Evolutionary conservation across 2,113 vertebrate species (phyloP).

Genomic region (Myxocyprinus asiaticus): DNA sequence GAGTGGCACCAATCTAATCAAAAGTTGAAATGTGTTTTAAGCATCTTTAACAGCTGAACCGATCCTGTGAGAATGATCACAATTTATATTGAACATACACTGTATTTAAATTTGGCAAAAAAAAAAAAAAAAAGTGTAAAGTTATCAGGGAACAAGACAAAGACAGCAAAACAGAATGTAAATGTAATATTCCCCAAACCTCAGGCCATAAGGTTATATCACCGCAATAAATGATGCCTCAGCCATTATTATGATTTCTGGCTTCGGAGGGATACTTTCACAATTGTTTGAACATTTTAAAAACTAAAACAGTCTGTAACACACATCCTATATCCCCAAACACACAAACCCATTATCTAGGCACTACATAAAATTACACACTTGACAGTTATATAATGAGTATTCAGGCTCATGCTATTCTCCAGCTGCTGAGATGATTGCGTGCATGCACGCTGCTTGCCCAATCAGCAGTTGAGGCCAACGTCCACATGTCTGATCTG

Average conservation of each 20-base stretch:
- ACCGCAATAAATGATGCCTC: conserved; percentile 36
- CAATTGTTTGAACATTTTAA: conserved; percentile 23
- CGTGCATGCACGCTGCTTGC: background rate
- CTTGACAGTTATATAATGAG: conserved; percentile 41
- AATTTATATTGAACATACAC: conserved; percentile 8
- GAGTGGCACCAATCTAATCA: background rate
- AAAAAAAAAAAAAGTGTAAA: background rate
- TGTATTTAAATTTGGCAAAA: conserved; percentile 5
- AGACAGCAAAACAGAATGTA: conserved; percentile 10
- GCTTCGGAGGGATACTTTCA: conserved; percentile 16
- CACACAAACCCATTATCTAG: conserved; percentile 30
- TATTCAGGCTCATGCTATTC: conserved; percentile 38
- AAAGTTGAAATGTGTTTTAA: background rate
- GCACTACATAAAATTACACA: conserved; percentile 40
- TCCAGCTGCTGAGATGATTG: conserved; percentile 43
- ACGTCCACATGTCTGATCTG: conserved; percentile 15
- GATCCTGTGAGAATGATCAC: background rate
- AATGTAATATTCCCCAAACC: conserved; percentile 45
- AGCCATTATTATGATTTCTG: conserved; percentile 27
- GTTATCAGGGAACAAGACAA: background rate
- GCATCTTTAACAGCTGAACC: background rate
- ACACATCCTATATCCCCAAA: conserved; percentile 19
- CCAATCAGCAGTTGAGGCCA: conserved; percentile 24
- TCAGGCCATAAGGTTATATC: conserved; percentile 37
- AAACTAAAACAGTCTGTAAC: conserved; percentile 14